A percentile compares a stretch with the other conserved stretches of the same genome.
These are phyloP conservation scores for Poecilia wingei DNA, from an alignment of 2,797 vertebrate genomes.

Conservation along the genomic window DNA sequence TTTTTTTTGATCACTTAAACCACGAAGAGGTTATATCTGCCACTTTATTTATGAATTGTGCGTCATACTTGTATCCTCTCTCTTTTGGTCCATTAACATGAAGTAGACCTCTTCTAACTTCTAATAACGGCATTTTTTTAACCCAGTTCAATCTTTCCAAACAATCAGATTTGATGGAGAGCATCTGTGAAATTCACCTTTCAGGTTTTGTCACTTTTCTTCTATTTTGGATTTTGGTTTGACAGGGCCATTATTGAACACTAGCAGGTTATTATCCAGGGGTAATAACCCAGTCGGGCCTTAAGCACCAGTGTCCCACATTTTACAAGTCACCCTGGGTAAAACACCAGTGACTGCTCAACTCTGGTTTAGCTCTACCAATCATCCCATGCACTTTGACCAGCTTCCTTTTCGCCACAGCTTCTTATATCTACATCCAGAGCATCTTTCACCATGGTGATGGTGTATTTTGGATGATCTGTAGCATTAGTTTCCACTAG, in stretches of 20 bases:
- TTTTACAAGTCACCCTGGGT: background rate
- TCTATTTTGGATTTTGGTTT: background rate
- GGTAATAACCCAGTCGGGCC: background rate
- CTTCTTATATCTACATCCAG: background rate
- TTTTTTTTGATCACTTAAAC: background rate
- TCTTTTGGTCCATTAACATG: background rate
- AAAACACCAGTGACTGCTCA: background rate
- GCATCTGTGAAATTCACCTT: background rate
- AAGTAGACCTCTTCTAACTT: background rate
- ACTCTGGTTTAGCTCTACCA: background rate
- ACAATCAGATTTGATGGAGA: background rate
- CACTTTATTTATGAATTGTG: background rate
- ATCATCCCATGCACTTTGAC: background rate
- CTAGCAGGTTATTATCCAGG: background rate
- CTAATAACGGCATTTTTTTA: background rate
- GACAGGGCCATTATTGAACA: background rate
- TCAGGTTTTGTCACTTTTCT: background rate
- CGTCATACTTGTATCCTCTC: background rate
- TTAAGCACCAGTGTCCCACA: background rate
- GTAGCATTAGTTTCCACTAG: background rate
- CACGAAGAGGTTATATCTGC: background rate
- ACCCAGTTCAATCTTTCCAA: background rate
- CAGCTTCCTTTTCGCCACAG: background rate
- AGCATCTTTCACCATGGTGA: background rate
- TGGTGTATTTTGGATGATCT: background rate